Conservation (phyloP, 2,888 invertebrate species). For the Encarsia formosa region DNA sequence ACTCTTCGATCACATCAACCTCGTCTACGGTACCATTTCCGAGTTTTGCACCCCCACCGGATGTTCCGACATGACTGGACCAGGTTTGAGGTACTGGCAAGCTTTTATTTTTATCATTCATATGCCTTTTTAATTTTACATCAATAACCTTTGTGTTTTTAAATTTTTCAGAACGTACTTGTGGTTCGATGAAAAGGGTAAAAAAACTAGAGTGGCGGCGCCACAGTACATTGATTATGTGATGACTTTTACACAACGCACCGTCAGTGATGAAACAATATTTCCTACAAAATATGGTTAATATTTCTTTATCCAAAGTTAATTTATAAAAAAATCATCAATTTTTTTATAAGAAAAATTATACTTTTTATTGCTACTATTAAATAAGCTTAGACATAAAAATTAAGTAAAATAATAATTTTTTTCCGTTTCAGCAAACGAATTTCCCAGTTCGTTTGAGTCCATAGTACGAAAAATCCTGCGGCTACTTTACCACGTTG, state of each 20-base stretch:
- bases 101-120: neutral
- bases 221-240: conserved; percentile 99
- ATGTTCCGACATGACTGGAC: conserved; percentile 96
- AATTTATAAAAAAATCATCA: neutral
- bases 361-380: neutral
- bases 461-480: conserved; percentile 93
- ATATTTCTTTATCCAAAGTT: conserved; percentile 43
- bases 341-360: neutral
- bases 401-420: conserved; percentile 15
- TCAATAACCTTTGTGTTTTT: neutral
- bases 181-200: conserved; percentile 98
- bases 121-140: neutral
- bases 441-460: conserved; percentile 93
- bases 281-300: conserved; percentile 98
- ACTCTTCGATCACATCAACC: conserved; percentile 98
- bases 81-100: conserved; percentile 78
- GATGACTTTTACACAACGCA: conserved; percentile 97
- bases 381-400: neutral
- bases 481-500: conserved; percentile 94
- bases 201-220: conserved; percentile 94
- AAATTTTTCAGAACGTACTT: conserved; percentile 75
- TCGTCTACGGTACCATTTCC: conserved; percentile 96
- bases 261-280: conserved; percentile 91
- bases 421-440: conserved; percentile 65
- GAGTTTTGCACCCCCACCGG: conserved; percentile 96